Base-by-base conservation (phyloP, 2,113 vertebrate genomes). In the Furnarius figulus region DNA sequence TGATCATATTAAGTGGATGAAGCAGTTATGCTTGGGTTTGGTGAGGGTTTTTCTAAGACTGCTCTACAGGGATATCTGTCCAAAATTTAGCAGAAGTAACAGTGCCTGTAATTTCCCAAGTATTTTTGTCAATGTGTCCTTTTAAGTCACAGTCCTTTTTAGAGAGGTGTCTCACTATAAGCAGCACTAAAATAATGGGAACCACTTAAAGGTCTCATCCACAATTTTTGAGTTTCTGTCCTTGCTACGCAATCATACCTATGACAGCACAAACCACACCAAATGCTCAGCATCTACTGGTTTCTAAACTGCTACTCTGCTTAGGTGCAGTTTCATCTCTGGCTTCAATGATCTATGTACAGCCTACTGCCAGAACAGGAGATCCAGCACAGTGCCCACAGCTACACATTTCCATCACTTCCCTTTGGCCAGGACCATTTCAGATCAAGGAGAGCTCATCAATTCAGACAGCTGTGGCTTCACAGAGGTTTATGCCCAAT, bases 61-160 rank as follows among this genome's bases (percentile, higher is more conserved):
- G 37, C 49, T 88, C 92, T 83, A 65, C 59, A 71, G 37, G 33
- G 33, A 31, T 70, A 87, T 53, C 85, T 73, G 67, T 21, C 63
- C 47, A 89, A 94, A 96, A 93, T 81, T 67, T 53, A 92, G 72
- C 67, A 88, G 42, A 90, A 94, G 42, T 68, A 89, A 87, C 33
- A 14, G 37, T 11, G 35, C 9, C 70, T 76, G 74, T 88, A 88
- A 84, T 85, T 84, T 86, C 89, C 59, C 80, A 80, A 62, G 55
- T 52, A 81, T 50, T 90, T 77, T 67, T 72, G 52, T 70, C 56
- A 44, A 12, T 44, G 80, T 3, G 28, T 56, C 42, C 42, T 90
- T 87, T 76, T 31, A 82, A 93, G 74, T 17, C 53, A 67, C 47
- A 72, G 53, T 12, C 14, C 8, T 23, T 91, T 85, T 88, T 19